These are phyloP conservation scores for Acleris literana DNA, from an alignment of 2,888 invertebrate genomes.

Conservation along the genomic window DNA sequence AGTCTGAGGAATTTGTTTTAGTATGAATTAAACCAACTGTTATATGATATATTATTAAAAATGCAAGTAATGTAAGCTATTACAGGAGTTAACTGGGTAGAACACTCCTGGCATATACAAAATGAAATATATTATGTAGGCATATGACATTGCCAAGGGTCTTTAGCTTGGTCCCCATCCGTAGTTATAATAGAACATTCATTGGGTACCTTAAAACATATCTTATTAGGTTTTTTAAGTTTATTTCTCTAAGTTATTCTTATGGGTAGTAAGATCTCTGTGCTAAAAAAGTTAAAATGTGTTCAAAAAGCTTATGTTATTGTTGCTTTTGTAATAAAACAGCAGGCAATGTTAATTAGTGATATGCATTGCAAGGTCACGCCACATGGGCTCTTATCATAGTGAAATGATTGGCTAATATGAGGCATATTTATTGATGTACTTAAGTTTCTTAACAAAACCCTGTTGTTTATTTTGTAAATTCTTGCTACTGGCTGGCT, in stretches of 20 bases:
- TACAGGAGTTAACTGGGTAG: neutral
- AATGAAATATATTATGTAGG: too few relatives aligned
- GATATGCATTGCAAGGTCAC: conserved; percentile 21
- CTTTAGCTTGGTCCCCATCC: too few relatives aligned
- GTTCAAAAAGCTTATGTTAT: conserved; percentile 1
- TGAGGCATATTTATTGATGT: conserved; percentile 10
- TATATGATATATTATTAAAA: conserved; percentile 17
- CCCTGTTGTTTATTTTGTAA: conserved; percentile 13
- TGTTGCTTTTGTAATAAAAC: neutral
- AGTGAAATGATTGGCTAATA: conserved; percentile 20
- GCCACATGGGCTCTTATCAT: conserved; percentile 15
- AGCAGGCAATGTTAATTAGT: conserved; percentile 21
- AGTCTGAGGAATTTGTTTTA: conserved; percentile 89
- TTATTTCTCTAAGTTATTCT: conserved; percentile 28
- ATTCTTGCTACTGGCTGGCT: neutral
- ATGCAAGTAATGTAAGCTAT: neutral
- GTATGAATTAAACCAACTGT: conserved; percentile 67
- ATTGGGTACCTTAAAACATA: conserved; percentile 26
- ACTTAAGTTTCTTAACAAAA: conserved; percentile 27
- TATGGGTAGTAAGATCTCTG: conserved; percentile 16
- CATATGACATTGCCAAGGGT: too few relatives aligned
- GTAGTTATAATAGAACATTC: conserved; percentile 8
- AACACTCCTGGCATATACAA: too few relatives aligned
- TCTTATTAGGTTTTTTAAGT: conserved; percentile 24
- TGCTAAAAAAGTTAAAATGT: conserved; percentile 8